Conservation (phyloP, 2,888 invertebrate species). For the Pseudococcus longispinus region DNA sequence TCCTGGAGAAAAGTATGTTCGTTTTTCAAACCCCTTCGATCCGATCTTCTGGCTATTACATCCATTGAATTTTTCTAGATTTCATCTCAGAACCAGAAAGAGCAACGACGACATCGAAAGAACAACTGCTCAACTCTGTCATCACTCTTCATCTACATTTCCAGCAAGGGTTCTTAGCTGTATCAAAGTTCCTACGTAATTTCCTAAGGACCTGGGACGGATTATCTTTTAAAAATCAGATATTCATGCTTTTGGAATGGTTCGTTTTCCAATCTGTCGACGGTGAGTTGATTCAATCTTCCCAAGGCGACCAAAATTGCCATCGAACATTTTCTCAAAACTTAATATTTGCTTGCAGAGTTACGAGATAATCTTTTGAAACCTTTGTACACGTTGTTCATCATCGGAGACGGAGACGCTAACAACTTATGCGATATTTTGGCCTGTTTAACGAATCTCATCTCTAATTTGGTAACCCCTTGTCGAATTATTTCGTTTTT, state of each 20-base stretch:
- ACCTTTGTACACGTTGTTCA: not conserved
- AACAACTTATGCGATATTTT: not conserved
- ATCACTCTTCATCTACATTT: not conserved
- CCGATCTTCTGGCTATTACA: not conserved
- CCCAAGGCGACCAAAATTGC: not conserved
- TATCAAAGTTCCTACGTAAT: not conserved
- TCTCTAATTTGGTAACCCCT: not conserved
- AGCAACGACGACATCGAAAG: not conserved
- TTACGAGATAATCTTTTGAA: not conserved
- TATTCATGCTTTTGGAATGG: not conserved
- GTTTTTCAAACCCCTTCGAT: not conserved
- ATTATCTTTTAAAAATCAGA: slow-evolving; percentile 27
- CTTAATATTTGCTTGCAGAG: not conserved
- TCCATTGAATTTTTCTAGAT: not conserved
- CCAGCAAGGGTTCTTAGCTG: not conserved
- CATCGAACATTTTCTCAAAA: not conserved
- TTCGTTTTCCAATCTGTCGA: slow-evolving; percentile 12
- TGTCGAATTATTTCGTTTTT: not conserved
- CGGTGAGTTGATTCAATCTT: not conserved
- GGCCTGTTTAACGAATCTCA: not conserved
- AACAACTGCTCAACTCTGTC: not conserved
- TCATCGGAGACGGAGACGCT: not conserved
- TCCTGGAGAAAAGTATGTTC: not conserved
- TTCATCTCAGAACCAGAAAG: not conserved
- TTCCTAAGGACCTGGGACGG: not conserved